Percentiles rank a stretch among this genome's conserved stretches.
Conservation (phyloP, 2,888 invertebrate genomes). For the Campoplex capitator region DNA sequence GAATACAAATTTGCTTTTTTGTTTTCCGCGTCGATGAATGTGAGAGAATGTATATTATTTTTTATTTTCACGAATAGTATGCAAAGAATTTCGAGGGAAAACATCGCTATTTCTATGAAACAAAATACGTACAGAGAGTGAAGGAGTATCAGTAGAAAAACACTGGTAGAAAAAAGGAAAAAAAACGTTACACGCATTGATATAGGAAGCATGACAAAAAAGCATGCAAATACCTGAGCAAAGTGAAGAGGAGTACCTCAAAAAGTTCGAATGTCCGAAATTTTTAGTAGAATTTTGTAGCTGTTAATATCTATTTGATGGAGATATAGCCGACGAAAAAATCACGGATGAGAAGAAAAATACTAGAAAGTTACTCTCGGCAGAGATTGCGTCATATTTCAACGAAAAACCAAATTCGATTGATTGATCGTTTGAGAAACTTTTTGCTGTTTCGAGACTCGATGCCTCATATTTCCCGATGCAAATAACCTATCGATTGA, state of each 20-base stretch:
- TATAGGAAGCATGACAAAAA: background rate
- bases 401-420: background rate
- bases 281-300: background rate
- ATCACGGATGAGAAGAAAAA: no score
- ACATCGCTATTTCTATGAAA: background rate
- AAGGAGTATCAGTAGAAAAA: background rate
- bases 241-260: background rate
- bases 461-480: no score
- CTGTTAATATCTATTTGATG: no score
- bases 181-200: background rate
- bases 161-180: background rate
- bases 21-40: background rate
- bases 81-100: background rate
- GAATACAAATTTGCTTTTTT: background rate
- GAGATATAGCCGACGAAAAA: no score
- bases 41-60: background rate
- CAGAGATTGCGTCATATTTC: background rate
- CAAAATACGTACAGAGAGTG: background rate
- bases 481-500: no score
- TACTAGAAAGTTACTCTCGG: background rate
- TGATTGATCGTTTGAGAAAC: background rate
- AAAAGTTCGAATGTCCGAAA: background rate
- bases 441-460: background rate
- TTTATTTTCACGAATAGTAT: background rate
- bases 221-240: background rate